Evolutionary conservation across 2,113 vertebrate genomes (phyloP).

Genomic region (Rallus limicola): DNA sequence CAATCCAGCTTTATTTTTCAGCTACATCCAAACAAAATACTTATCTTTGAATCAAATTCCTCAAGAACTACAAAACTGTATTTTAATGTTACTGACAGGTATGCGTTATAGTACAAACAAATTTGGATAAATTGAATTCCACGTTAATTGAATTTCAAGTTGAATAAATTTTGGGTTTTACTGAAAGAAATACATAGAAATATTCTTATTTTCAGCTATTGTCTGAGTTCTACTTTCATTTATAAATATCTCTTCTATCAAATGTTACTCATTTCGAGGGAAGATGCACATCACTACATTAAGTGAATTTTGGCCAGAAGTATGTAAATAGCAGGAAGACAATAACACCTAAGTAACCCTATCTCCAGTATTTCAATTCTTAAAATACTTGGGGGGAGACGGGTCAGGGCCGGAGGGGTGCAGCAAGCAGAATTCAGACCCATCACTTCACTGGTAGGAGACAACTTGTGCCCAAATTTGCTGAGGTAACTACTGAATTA

Average conservation of each 20-base stretch:
- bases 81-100: neutral
- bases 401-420: accelerated
- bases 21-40: neutral
- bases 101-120: neutral
- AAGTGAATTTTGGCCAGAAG: neutral
- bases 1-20: neutral
- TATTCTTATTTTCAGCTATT: neutral
- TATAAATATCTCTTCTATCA: neutral
- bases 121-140: neutral
- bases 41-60: neutral
- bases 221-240: neutral
- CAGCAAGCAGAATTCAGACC: neutral
- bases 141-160: neutral
- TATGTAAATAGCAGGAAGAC: neutral
- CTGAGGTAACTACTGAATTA: neutral
- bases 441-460: neutral
- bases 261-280: neutral
- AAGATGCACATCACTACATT: neutral
- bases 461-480: neutral
- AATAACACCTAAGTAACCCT: neutral
- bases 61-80: neutral
- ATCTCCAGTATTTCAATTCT: neutral
- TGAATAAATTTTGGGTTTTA: neutral
- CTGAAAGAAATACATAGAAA: neutral
- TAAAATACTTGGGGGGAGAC: neutral